phyloP scores from a whole-genome alignment of 2,888 invertebrate genomes.

The Phyllotreta striolata region DNA sequence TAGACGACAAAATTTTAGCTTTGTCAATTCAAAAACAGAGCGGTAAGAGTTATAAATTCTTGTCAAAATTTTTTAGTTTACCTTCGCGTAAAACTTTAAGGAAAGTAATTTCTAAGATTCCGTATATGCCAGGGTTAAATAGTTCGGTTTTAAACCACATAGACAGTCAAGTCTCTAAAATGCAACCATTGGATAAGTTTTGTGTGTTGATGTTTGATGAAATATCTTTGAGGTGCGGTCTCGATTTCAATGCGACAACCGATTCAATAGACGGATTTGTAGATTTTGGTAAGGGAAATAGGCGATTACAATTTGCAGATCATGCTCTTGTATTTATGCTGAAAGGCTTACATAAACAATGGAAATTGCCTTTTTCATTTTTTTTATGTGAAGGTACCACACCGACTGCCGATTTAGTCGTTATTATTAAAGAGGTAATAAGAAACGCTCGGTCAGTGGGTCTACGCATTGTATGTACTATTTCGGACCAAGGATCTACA shows the following conservation, averaged over 20 bases:
- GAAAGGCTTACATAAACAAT: constrained; percentile 26
- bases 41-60: background rate
- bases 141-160: background rate
- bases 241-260: constrained; percentile 13
- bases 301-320: constrained; percentile 28
- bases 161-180: background rate
- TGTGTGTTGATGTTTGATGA: constrained; percentile 29
- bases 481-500: too few species aligned
- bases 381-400: constrained; percentile 28
- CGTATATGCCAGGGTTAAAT: background rate
- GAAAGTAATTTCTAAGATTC: background rate
- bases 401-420: constrained; percentile 11
- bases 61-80: background rate
- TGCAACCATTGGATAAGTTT: constrained; percentile 17
- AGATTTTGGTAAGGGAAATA: constrained; percentile 11
- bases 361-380: constrained; percentile 30
- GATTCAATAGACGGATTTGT: constrained; percentile 25
- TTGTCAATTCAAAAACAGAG: constrained; percentile 1
- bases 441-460: constrained; percentile 17
- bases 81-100: background rate
- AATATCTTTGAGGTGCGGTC: constrained; percentile 17
- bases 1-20: constrained; percentile 3
- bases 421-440: constrained; percentile 18
- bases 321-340: constrained; percentile 32
- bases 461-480: constrained; percentile 20